Percentiles rank a stretch among this genome's conserved stretches.
Evolutionary conservation across 2,888 invertebrate genomes (phyloP).

Genomic region (Actias luna): DNA sequence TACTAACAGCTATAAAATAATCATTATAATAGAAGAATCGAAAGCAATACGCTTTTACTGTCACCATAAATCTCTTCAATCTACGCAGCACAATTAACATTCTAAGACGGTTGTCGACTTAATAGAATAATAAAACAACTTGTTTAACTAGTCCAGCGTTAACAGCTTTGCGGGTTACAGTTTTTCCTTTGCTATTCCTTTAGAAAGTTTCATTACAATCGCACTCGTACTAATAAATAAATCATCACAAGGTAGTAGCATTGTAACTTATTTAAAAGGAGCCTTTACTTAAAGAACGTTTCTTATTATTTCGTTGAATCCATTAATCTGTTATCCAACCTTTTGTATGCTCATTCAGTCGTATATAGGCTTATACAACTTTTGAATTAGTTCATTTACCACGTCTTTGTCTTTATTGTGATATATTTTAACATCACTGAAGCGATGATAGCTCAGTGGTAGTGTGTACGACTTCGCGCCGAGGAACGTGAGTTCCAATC

Average conservation of each 20-base stretch:
- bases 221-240: constrained; percentile 10
- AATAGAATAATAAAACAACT: constrained; percentile 53
- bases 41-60: neutral
- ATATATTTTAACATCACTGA: too few relatives aligned
- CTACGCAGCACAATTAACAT: constrained; percentile 47
- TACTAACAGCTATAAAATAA: neutral
- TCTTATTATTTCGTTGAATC: neutral
- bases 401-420: too few relatives aligned
- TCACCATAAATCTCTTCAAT: neutral
- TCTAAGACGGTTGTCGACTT: constrained; percentile 37
- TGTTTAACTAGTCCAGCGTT: constrained; percentile 27
- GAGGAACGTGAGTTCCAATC: too few relatives aligned
- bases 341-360: neutral
- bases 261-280: constrained; percentile 5
- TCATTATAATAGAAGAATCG: neutral
- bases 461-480: too few relatives aligned
- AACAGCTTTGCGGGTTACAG: constrained; percentile 25
- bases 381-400: too few relatives aligned
- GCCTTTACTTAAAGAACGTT: neutral
- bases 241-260: constrained; percentile 9
- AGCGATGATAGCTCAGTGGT: too few relatives aligned
- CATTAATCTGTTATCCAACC: neutral
- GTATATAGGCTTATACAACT: too few relatives aligned
- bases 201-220: constrained; percentile 12
- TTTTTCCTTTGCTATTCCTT: constrained; percentile 25